phyloP scores from a whole-genome alignment of 2,113 vertebrate genomes.

The Rhabdomys dilectus region DNA sequence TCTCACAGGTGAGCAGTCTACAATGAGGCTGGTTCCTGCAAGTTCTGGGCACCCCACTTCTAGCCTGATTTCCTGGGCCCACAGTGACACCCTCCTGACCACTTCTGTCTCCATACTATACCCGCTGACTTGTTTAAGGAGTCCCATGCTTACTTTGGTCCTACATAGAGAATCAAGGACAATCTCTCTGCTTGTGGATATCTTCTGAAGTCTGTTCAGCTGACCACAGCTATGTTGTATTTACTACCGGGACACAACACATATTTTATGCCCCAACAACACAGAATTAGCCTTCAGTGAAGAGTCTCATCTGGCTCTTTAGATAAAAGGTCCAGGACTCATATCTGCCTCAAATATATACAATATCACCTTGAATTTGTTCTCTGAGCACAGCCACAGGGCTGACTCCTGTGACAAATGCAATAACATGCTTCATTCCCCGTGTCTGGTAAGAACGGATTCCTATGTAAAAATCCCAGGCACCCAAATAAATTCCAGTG shows the following conservation, averaged over 20 bases:
- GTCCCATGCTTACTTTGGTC: background rate
- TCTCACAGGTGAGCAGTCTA: background rate
- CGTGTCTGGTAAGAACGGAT: background rate
- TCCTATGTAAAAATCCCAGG: background rate
- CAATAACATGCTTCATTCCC: background rate
- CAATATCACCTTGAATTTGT: background rate
- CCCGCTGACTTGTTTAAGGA: background rate
- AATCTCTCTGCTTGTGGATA: background rate
- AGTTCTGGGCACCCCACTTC: fast-evolving
- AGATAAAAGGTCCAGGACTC: background rate
- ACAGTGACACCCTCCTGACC: background rate
- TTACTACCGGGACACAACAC: background rate
- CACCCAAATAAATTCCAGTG: background rate
- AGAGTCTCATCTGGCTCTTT: background rate
- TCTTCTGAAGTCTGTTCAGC: background rate
- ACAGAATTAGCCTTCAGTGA: background rate
- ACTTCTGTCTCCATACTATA: background rate
- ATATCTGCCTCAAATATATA: background rate
- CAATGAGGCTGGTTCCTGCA: background rate
- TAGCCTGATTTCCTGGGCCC: background rate
- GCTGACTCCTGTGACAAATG: background rate
- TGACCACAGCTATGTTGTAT: background rate
- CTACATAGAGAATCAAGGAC: background rate
- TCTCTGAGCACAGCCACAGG: background rate
- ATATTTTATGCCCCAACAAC: background rate